These are phyloP conservation scores for Brachionichthys hirsutus DNA, from an alignment of 2,113 vertebrate species.

Conservation along the genomic window DNA sequence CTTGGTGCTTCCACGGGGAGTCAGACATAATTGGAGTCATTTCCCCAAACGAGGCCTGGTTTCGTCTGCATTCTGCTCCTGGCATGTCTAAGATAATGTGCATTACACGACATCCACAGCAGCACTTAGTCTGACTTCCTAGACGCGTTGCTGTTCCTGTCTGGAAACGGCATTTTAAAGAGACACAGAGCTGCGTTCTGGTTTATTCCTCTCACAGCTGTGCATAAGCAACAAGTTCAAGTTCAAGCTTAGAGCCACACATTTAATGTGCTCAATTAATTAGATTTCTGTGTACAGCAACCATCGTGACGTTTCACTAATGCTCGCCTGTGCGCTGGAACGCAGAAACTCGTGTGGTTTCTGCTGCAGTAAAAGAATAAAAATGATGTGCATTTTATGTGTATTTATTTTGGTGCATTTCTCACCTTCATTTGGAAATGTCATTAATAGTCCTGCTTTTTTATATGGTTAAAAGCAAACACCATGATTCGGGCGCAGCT, in stretches of 20 bases:
- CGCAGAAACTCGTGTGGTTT: not conserved
- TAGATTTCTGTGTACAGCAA: constrained; percentile 6
- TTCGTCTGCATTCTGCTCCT: constrained; percentile 25
- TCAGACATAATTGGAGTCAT: constrained; percentile 38
- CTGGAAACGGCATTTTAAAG: not conserved
- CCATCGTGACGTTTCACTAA: not conserved
- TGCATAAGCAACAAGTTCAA: constrained; percentile 15
- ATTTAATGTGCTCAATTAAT: constrained; percentile 6
- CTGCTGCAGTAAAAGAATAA: not conserved
- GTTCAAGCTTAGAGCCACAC: constrained; percentile 11
- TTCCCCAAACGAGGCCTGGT: constrained; percentile 31
- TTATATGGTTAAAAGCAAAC: too few relatives aligned
- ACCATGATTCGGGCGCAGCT: too few relatives aligned
- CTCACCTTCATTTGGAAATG: too few relatives aligned
- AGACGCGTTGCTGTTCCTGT: constrained; percentile 7
- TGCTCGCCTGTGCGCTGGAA: not conserved
- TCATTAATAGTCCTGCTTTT: too few relatives aligned
- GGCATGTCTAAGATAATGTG: constrained; percentile 28
- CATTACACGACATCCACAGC: constrained; percentile 32
- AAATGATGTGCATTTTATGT: too few relatives aligned
- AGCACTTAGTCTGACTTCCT: constrained; percentile 15
- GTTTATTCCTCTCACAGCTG: not conserved
- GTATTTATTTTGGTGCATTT: not conserved
- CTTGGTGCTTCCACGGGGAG: constrained; percentile 11
- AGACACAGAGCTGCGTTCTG: not conserved